These are phyloP conservation scores for Liolophura sinensis DNA, from an alignment of 1,140 invertebrate genomes.

Conservation along the genomic window DNA sequence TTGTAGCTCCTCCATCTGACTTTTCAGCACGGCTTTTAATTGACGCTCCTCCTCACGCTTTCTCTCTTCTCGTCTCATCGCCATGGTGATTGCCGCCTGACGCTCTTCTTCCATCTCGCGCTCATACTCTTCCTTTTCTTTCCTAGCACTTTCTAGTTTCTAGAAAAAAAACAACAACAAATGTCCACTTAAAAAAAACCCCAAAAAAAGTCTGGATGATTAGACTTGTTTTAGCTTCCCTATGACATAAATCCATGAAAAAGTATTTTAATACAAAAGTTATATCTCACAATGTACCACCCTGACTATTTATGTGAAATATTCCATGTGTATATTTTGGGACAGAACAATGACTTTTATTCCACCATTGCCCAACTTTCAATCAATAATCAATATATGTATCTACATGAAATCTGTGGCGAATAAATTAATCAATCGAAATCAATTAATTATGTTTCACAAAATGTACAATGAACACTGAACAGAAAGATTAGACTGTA, in stretches of 20 bases:
- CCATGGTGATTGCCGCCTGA: conserved; percentile 37
- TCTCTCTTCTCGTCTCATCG: conserved; percentile 40
- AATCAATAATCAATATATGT: no score
- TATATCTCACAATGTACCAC: no score
- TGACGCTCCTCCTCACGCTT: conserved; percentile 42
- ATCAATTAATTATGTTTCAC: no score
- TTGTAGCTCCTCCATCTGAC: conserved; percentile 54
- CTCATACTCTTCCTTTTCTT: conserved; percentile 43
- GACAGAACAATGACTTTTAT: no score
- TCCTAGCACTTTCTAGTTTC: conserved; percentile 40
- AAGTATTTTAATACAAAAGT: no score
- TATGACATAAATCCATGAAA: neutral
- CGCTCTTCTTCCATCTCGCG: conserved; percentile 49
- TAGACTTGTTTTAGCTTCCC: neutral
- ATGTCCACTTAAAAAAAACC: neutral
- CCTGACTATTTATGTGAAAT: no score
- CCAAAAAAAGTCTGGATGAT: neutral
- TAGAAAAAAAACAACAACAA: conserved; percentile 15
- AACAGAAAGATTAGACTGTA: no score
- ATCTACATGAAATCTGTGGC: no score
- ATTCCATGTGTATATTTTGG: no score
- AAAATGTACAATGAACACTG: no score
- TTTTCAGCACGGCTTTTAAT: conserved; percentile 43
- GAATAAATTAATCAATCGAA: no score
- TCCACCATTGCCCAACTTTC: no score